Evolutionary conservation across 2,113 vertebrate species (phyloP).

Genomic region (Rallus limicola): DNA sequence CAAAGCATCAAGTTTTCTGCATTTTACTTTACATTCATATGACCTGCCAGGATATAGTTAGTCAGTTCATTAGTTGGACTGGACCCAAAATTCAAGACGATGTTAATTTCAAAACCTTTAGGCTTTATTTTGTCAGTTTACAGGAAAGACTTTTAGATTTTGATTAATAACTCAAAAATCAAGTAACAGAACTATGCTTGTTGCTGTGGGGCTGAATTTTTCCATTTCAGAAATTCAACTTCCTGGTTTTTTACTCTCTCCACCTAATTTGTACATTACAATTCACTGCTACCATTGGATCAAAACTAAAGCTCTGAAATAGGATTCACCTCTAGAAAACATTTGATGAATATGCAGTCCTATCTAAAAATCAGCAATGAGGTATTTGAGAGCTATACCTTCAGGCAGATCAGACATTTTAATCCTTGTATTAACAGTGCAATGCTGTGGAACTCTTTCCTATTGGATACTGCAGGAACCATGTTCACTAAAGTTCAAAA

Average conservation of each 20-base stretch:
- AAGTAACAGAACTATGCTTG: neutral
- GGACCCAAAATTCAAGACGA: neutral
- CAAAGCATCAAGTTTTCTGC: neutral
- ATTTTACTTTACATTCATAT: neutral
- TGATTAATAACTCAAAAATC: neutral
- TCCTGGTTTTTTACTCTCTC: neutral
- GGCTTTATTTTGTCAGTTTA: neutral
- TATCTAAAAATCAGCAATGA: neutral
- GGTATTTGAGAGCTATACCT: neutral
- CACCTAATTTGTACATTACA: neutral
- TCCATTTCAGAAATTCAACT: neutral
- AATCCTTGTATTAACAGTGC: neutral
- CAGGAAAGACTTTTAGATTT: neutral
- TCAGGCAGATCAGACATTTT: neutral
- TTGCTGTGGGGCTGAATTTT: neutral
- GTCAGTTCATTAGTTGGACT: neutral
- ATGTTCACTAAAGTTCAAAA: neutral
- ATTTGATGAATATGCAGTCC: neutral
- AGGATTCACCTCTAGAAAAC: neutral
- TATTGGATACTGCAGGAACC: neutral
- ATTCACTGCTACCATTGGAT: neutral
- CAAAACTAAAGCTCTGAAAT: neutral
- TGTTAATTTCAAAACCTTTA: neutral
- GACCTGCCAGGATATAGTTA: neutral
- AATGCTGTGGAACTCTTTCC: neutral